Percentiles rank a stretch among this genome's conserved stretches.
These are phyloP conservation scores for Phainopepla nitens DNA, from an alignment of 2,113 vertebrate genomes.

Conservation along the genomic window DNA sequence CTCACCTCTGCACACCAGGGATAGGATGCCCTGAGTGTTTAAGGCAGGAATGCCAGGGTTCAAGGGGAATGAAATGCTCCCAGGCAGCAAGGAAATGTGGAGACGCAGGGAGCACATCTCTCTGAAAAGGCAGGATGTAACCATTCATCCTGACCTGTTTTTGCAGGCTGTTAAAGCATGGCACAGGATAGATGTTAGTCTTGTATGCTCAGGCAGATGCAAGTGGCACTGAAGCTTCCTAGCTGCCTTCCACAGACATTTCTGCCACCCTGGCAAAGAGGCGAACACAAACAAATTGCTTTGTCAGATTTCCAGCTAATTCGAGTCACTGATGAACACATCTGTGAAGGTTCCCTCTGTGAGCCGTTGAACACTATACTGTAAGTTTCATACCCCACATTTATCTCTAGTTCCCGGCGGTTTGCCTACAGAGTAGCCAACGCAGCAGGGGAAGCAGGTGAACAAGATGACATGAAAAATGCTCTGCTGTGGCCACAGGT, in stretches of 20 bases:
- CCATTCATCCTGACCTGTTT: not conserved
- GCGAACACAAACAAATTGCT: not conserved
- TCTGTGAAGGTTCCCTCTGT: not conserved
- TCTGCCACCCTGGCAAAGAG: not conserved
- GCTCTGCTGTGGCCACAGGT: not conserved
- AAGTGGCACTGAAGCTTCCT: not conserved
- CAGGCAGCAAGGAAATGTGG: not conserved
- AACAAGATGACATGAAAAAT: not conserved
- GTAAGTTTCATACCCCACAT: not conserved
- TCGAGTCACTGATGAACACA: not conserved
- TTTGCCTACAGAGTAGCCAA: not conserved
- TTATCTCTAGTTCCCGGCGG: not conserved
- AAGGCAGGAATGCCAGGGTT: not conserved
- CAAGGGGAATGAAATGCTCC: not conserved
- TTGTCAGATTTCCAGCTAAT: not conserved
- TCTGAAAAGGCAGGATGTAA: not conserved
- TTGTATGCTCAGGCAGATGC: rapidly evolving
- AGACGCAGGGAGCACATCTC: not conserved
- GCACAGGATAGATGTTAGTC: not conserved
- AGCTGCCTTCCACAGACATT: not conserved
- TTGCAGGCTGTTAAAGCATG: not conserved
- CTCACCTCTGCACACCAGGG: rapidly evolving
- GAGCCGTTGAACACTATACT: not conserved
- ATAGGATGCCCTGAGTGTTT: not conserved
- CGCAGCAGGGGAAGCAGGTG: not conserved